Percentiles rank a stretch among this genome's conserved stretches.
Conservation (phyloP, 2,888 invertebrate species). For the Dioctria rufipes region DNA sequence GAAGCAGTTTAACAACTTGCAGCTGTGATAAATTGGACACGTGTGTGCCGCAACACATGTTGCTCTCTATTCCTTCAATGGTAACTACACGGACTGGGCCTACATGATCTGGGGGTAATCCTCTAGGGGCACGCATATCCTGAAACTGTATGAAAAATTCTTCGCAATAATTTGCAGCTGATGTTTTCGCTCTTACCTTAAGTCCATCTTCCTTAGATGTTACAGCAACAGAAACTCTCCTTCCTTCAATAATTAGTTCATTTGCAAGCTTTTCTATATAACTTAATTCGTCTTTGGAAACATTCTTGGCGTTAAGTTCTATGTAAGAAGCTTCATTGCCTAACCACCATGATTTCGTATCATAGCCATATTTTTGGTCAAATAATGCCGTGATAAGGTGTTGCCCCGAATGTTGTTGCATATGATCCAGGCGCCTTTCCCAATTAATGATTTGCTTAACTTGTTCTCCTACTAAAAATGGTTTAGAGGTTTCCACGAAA, state of each 20-base stretch:
- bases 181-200: slow-evolving; percentile 57
- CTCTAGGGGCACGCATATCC: slow-evolving; percentile 72
- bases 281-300: slow-evolving; percentile 73
- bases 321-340: slow-evolving; percentile 82
- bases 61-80: slow-evolving; percentile 83
- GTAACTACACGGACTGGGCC: slow-evolving; percentile 83
- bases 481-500: slow-evolving; percentile 74
- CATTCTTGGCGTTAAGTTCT: slow-evolving; percentile 76
- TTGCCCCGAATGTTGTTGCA: slow-evolving; percentile 92
- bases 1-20: slow-evolving; percentile 79
- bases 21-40: slow-evolving; percentile 81
- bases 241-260: slow-evolving; percentile 77
- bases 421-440: slow-evolving; percentile 86
- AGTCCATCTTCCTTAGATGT: slow-evolving; percentile 77
- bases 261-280: slow-evolving; percentile 79
- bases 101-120: slow-evolving; percentile 84
- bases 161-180: not conserved
- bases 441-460: slow-evolving; percentile 82
- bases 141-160: slow-evolving; percentile 42
- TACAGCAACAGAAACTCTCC: slow-evolving; percentile 75
- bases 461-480: slow-evolving; percentile 76
- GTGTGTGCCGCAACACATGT: slow-evolving; percentile 93
- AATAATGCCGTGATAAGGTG: slow-evolving; percentile 87
- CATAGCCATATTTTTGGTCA: slow-evolving; percentile 77
- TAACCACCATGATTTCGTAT: slow-evolving; percentile 88